Conservation (phyloP, 2,888 invertebrate species). For the Cinara cedri region DNA sequence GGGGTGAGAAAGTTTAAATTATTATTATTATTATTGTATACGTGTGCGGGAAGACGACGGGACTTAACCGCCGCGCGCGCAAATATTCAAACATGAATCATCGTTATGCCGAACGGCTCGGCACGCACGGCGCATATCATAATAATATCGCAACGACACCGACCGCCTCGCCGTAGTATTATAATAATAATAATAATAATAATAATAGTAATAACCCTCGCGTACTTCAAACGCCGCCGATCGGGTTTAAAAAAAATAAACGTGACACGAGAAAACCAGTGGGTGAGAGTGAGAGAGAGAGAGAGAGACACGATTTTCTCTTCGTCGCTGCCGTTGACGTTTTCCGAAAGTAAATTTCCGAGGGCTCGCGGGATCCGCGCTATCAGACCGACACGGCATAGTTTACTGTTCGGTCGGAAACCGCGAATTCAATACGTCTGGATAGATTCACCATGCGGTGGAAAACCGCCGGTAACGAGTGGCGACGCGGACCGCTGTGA, state of each 20-base stretch:
- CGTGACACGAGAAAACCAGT: too few relatives aligned
- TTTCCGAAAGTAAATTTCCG: too few relatives aligned
- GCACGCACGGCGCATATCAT: conserved; percentile 53
- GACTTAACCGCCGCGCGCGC: conserved; percentile 44
- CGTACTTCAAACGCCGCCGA: conserved; percentile 4
- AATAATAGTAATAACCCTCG: conserved; percentile 15
- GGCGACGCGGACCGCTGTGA: too few relatives aligned
- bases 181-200: conserved; percentile 27
- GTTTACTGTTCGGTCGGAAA: too few relatives aligned
- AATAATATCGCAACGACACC: conserved; percentile 31
- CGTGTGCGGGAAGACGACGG: background rate
- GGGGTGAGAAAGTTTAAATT: conserved; percentile 46
- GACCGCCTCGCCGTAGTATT: background rate
- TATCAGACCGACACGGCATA: too few relatives aligned
- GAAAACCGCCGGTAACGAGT: too few relatives aligned
- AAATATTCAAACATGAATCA: conserved; percentile 57
- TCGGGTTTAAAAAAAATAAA: background rate
- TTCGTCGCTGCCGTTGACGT: background rate
- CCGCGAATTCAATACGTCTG: too few relatives aligned
- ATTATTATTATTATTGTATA: too few relatives aligned
- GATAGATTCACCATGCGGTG: too few relatives aligned
- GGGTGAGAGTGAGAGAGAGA: accelerated
- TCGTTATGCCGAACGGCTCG: conserved; percentile 40
- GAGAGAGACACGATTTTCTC: background rate
- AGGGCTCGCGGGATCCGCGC: too few relatives aligned